phyloP scores from a whole-genome alignment of 2,888 invertebrate genomes.

The Cyaniris semiargus region DNA sequence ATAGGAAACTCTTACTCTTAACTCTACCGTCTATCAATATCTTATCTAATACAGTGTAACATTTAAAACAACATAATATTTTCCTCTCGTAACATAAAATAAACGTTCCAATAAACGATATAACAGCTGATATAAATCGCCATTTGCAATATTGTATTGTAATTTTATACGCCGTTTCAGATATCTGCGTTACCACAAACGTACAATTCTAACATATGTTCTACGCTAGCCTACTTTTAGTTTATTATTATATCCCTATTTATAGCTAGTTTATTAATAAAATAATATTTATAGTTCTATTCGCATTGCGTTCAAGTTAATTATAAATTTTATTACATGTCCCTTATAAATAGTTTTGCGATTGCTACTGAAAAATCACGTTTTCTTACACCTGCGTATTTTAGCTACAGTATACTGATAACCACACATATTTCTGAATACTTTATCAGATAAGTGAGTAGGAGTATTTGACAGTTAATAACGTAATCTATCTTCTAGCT shows the following conservation, averaged over 20 bases:
- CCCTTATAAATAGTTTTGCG: not conserved
- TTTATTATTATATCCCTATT: conserved; percentile 24
- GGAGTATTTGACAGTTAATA: not conserved
- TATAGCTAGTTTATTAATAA: conserved; percentile 20
- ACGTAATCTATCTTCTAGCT: not conserved
- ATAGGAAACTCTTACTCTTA: no score
- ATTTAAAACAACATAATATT: not conserved
- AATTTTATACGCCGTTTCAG: not conserved
- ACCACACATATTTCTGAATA: not conserved
- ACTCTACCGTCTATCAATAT: no score
- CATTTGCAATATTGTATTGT: conserved; percentile 17
- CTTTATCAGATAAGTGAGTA: not conserved
- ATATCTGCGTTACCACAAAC: conserved; percentile 1
- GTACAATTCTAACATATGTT: not conserved
- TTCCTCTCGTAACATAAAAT: not conserved
- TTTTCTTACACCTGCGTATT: not conserved
- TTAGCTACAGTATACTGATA: not conserved
- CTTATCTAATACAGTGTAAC: not conserved
- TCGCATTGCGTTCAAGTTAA: conserved; percentile 7
- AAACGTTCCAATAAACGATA: conserved; percentile 8
- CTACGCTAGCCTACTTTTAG: conserved; percentile 18
- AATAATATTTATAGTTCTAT: conserved; percentile 19
- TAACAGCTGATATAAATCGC: conserved; percentile 9
- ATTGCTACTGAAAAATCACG: not conserved
- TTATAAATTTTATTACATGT: conserved; percentile 1